These are phyloP conservation scores for Rhopilema esculentum DNA, from an alignment of 30 jellyfish, hydroid and myxozoan species.

Conservation along the genomic window DNA sequence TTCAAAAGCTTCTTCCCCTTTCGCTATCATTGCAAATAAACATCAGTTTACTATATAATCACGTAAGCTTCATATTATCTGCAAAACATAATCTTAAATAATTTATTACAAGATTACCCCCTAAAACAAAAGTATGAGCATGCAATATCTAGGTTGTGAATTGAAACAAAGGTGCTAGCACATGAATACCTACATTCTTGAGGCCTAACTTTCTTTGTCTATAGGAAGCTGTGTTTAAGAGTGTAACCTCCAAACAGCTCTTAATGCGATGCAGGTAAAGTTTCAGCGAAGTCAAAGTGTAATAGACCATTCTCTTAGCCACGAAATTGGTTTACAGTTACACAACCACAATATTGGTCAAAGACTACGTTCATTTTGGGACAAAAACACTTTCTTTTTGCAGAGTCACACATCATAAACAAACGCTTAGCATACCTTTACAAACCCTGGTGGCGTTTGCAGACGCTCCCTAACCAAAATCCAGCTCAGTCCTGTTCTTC, in stretches of 20 bases:
- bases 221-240: not conserved
- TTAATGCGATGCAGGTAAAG: not conserved
- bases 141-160: too few species aligned
- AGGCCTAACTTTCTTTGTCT: not conserved
- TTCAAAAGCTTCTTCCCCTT: too few species aligned
- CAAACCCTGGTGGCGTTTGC: conserved; percentile 3
- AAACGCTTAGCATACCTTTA: conserved; percentile 8
- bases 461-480: not conserved
- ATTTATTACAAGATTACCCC: not conserved
- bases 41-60: not conserved
- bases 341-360: not conserved
- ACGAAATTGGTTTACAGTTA: not conserved
- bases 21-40: too few species aligned
- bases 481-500: not conserved
- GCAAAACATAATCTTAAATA: not conserved
- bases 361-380: not conserved
- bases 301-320: not conserved
- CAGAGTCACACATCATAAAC: conserved; percentile 1
- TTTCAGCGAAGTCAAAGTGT: not conserved
- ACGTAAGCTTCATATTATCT: not conserved
- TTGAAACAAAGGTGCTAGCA: too few species aligned
- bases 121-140: not conserved
- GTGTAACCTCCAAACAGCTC: not conserved
- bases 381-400: not conserved
- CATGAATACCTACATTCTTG: not conserved